Evolutionary conservation across 2,113 vertebrate genomes (phyloP), one percentile per base, ranked within the genome.

Genomic region (Okapia johnstoni): DNA sequence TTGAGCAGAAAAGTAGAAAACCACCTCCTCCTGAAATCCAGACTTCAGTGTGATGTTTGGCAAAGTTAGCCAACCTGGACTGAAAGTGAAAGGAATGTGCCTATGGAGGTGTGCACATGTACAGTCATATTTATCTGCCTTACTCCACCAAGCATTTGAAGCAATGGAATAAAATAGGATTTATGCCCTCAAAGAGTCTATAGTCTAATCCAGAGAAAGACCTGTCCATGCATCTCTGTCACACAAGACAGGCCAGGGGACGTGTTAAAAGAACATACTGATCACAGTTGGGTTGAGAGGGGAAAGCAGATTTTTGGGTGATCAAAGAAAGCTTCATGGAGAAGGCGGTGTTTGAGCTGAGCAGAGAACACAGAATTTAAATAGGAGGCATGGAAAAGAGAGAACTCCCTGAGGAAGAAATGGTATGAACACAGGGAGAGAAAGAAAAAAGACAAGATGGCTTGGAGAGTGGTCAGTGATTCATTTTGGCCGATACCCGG

Each of bases 1-100:
- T n/a, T 28, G 33, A 70, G 33, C 30, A 40, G 43, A 87, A 21
- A 90, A 81, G 85, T 5, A 33, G 73, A 66, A 96, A 90, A 79
- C 4, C 14, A 26, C 8, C 54, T 89, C 13, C n/a, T 50, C 54
- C 30, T 2, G 1, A 76, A 88, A 94, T 43, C 26, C 40, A 90
- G 55, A 33, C 50, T 70, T 85, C 43, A 73, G 3, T n/a, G 48
- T 77, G 81, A 66, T 30, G 43, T 30, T 70, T 36, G 55, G 48
- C 17, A 76, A 85, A 7, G 30, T 85, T 50, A 48, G 73, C 15
- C 50, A 81, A 48, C 7, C 58, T 0, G 13, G 4, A 43, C 40
- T 16, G 4, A 89, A 57, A 54, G 43, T 55, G 23, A 91, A 85
- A 33, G 14, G 16, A 63, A 21, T 23, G 2, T 48, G 61, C 4